These are phyloP conservation scores for Calameuta pallipes DNA, from an alignment of 2,888 invertebrate species.

Conservation along the genomic window DNA sequence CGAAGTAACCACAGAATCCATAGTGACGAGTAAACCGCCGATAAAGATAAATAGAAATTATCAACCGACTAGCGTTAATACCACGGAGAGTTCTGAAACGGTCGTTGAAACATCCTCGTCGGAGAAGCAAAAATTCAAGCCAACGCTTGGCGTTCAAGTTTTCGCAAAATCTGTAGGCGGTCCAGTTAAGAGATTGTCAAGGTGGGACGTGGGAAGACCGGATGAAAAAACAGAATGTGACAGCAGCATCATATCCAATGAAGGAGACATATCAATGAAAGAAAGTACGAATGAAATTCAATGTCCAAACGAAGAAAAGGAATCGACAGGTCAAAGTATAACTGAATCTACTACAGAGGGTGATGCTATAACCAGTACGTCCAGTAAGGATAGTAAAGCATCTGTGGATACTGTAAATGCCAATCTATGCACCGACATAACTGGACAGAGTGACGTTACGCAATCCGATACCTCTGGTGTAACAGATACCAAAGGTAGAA, in stretches of 20 bases:
- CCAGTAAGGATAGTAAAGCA: conserved; percentile 22
- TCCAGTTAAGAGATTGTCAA: conserved; percentile 58
- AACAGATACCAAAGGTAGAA: conserved; percentile 3
- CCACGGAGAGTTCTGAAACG: conserved; percentile 31
- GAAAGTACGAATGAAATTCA: conserved; percentile 28
- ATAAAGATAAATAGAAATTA: conserved; percentile 43
- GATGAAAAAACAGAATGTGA: conserved; percentile 50
- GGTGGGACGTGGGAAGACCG: conserved; percentile 67
- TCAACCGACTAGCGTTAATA: conserved; percentile 34
- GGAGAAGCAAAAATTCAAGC: conserved; percentile 56
- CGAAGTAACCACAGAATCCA: conserved; percentile 45
- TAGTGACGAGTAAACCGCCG: conserved; percentile 39
- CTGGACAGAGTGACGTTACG: conserved; percentile 13
- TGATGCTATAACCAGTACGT: conserved; percentile 35
- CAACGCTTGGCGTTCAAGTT: conserved; percentile 62
- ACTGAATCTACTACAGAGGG: conserved; percentile 23
- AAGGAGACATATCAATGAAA: conserved; percentile 54
- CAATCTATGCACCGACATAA: conserved; percentile 1
- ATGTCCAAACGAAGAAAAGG: conserved; percentile 22
- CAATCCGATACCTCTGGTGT: background rate
- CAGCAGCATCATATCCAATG: conserved; percentile 51
- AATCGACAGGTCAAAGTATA: conserved; percentile 20
- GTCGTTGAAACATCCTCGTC: conserved; percentile 18
- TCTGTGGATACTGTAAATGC: background rate
- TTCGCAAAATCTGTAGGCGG: conserved; percentile 44